Base-by-base conservation (phyloP, 37 sponge, comb jelly and placozoan genomes). In the Corticium candelabrum region DNA sequence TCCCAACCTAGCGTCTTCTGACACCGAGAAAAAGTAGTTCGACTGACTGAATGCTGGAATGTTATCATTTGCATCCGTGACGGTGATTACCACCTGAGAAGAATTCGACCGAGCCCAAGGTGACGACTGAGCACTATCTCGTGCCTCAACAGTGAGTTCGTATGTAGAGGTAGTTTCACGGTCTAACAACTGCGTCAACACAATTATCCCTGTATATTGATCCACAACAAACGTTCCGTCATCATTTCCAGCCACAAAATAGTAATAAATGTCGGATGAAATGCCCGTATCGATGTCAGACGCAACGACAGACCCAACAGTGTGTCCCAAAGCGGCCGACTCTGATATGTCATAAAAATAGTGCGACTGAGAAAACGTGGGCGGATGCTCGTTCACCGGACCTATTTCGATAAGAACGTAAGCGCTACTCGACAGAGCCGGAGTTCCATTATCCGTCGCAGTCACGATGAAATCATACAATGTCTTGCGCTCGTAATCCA, bases 311-410 rank as follows among this genome's bases (percentile, higher is more conserved):
- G 0, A 68, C 0, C 34, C 36, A 29, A 91, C 68, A 35, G 78
- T 39, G 0, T 37, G 31, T 34, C 92, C 92, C 29, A 27, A 29
- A 5, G 40, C 35, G 15, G 43, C 27, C 15, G 84, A 88, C 41
- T 91, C 92, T 34, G 88, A 76, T 31, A 91, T 39, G 4, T 76
- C 77, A 35, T 84, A 74, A 31, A 76, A 82, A 41, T 73, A 86
- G 73, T 29, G 36, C 5, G 31, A 7, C 5, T 4, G 31, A 15
- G 29, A 7, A 70, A 70, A 70, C 35, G 36, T 32, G 29, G 73
- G 73, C 33, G 73, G 4, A 32, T 70, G 73, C 36, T 70, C 73
- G 73, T 70, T 70, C 4, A 4, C 29, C 5, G 31, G 31, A 29
- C 4, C 29, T 30, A 70, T 34, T 15, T 34, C 31, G 5, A 70